phyloP scores from a whole-genome alignment of 2,888 invertebrate genomes.

The Tenodera sinensis region DNA sequence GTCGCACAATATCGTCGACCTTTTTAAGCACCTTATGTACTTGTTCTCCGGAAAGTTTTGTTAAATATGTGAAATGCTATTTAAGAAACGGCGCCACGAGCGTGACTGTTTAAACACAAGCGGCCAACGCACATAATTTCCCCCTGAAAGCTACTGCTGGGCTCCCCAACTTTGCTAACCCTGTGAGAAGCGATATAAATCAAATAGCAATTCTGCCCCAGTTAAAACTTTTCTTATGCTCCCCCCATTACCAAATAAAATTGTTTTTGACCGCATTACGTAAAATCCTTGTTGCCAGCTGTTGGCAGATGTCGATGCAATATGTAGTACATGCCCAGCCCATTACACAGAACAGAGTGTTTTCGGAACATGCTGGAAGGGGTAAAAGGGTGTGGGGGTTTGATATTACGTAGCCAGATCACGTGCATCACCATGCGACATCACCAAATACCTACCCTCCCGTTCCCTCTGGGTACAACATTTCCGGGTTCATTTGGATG shows the following conservation, averaged over 20 bases:
- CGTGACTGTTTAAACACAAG: no score
- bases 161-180: background rate
- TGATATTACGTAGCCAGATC: background rate
- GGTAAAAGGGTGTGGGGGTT: background rate
- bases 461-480: background rate
- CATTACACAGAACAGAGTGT: background rate
- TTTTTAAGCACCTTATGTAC: no score
- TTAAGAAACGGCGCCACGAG: no score
- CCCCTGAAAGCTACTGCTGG: no score
- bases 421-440: background rate
- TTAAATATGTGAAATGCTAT: no score
- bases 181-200: background rate
- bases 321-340: constrained; percentile 1
- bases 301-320: background rate
- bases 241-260: background rate
- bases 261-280: background rate
- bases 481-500: background rate
- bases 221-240: background rate
- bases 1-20: no score
- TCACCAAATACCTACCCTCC: background rate
- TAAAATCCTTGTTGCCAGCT: background rate
- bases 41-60: no score
- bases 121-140: no score
- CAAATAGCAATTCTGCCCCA: background rate
- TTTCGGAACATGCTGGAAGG: background rate